Evolutionary conservation across 2,113 vertebrate species (phyloP), one percentile per base, ranked within the genome.

Genomic region (Sminthopsis crassicaudata): DNA sequence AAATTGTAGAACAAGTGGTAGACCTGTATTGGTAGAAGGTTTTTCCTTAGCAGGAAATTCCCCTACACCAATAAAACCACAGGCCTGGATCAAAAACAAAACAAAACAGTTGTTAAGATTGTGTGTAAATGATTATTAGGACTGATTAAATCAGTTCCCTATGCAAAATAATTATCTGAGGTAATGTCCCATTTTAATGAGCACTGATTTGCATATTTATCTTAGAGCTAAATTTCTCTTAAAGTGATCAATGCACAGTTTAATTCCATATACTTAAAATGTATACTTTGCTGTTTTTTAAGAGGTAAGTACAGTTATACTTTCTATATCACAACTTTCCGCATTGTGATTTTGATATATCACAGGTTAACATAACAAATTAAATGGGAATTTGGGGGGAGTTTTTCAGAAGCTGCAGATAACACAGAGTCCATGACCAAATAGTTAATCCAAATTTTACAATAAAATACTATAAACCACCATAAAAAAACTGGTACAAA

Each of bases 161-260:
- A 84, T 84, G n/a, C n/a, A 84, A 67, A 84, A 84, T 84, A 84
- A 84, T 84, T 84, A 84, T 42, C 67, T 84, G 67, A 84, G 67
- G 67, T 84, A 84, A 84, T 42, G 67, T 84, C 67, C 67, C 67
- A 84, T 84, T 84, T 84, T 84, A 84, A 84, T 84, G n/a, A 84
- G 5, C 19, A 84, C 67, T 84, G 67, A 84, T 84, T 42, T 84
- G 67, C 60, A 76, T n/a, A 76, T 76, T 76, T 76, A 76, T 76
- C 36, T 76, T 76, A 22, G 60, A 76, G 30, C 60, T n/a, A 76
- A 76, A 76, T 23, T 84, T 84, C 42, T n/a, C n/a, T n/a, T 36
- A 84, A 84, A 84, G 67, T 84, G n/a, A 84, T 84, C 67, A 84
- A 84, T 84, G 67, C 6, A 42, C 42, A 42, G 67, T 84, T 84